These are phyloP conservation scores for Hozukius guyotensis DNA, from an alignment of 2,797 vertebrate species.

Conservation along the genomic window DNA sequence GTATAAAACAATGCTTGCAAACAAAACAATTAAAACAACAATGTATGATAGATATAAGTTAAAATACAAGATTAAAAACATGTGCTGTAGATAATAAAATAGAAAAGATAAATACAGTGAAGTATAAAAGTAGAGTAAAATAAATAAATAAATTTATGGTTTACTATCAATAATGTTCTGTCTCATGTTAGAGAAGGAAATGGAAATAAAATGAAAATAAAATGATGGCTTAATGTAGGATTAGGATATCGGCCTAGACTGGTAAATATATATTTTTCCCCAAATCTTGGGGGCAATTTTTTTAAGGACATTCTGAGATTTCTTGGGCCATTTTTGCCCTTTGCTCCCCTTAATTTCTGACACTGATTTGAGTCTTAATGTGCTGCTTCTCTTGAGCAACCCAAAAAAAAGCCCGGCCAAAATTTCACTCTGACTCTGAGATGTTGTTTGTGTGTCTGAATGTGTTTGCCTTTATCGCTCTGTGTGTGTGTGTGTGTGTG, in stretches of 20 bases:
- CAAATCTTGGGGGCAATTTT: neutral
- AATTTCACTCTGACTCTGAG: constrained; percentile 13
- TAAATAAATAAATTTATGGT: neutral
- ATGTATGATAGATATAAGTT: too few relatives aligned
- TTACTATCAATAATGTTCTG: too few relatives aligned
- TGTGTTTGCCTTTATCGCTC: constrained; percentile 4
- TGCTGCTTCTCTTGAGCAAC: neutral
- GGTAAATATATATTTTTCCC: neutral
- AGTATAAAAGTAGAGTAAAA: neutral
- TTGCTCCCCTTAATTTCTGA: neutral
- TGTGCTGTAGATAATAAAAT: too few relatives aligned
- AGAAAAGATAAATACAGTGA: neutral
- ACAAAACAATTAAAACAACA: too few relatives aligned
- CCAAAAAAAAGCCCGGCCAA: neutral
- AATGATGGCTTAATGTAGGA: too few relatives aligned
- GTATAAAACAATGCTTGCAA: too few relatives aligned
- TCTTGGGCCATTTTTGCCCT: neutral
- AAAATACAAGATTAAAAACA: too few relatives aligned
- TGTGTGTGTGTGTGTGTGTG: constrained; percentile 20
- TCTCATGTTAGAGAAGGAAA: too few relatives aligned
- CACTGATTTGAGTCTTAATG: constrained; percentile 5
- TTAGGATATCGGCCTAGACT: too few relatives aligned
- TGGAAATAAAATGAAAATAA: too few relatives aligned
- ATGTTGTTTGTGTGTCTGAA: constrained; percentile 11
- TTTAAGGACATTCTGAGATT: neutral